These are phyloP conservation scores for Graphium colonna DNA, from an alignment of 2,888 invertebrate species.

Conservation along the genomic window DNA sequence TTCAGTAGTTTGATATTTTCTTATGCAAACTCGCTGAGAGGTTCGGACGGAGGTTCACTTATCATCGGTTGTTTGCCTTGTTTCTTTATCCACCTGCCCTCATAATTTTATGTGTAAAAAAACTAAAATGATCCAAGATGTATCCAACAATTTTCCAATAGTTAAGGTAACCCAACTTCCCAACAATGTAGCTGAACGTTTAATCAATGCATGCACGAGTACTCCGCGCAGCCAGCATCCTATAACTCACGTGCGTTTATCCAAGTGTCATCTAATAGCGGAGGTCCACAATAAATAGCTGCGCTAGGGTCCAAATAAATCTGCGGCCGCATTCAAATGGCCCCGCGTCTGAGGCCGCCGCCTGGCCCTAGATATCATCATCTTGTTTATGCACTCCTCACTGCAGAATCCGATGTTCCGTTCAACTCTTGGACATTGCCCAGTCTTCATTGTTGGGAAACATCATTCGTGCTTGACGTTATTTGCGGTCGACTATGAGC, in stretches of 20 bases:
- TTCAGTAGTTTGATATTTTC: no score
- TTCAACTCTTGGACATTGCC: neutral
- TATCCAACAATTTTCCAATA: no score
- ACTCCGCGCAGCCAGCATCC: neutral
- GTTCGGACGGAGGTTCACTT: no score
- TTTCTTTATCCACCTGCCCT: no score
- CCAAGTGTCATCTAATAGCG: conserved; percentile 1
- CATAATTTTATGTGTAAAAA: no score
- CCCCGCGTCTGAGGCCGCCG: conserved; percentile 1
- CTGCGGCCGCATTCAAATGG: conserved; percentile 5
- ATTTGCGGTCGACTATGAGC: no score
- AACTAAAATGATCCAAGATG: no score
- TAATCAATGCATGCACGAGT: neutral
- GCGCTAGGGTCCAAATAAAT: conserved; percentile 4
- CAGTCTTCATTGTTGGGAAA: no score
- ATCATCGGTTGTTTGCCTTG: no score
- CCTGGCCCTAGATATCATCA: conserved; percentile 2
- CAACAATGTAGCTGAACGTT: neutral
- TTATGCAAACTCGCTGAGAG: no score
- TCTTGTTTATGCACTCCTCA: neutral
- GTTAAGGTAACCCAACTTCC: neutral
- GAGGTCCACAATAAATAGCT: conserved; percentile 6
- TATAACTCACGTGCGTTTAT: conserved; percentile 6
- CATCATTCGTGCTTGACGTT: no score
- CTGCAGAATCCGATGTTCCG: neutral